These are phyloP conservation scores for Turdus rufiventris DNA, from an alignment of 2,113 vertebrate genomes.

Conservation along the genomic window DNA sequence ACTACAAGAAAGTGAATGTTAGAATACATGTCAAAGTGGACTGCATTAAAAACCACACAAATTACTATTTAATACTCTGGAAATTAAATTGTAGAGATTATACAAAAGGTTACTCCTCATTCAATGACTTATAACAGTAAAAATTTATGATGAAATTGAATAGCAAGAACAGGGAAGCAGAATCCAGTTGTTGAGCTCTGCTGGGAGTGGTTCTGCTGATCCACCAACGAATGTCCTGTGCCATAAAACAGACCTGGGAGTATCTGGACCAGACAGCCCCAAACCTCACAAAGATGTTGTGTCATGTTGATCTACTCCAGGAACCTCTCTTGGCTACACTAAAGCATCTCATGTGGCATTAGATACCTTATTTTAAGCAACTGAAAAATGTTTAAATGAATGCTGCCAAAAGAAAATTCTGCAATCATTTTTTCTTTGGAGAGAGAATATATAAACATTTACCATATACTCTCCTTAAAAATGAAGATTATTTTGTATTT, in stretches of 20 bases:
- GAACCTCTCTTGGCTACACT: background rate
- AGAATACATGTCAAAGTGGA: background rate
- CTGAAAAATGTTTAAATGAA: background rate
- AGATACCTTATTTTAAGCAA: background rate
- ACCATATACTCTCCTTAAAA: background rate
- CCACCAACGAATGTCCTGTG: background rate
- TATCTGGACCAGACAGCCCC: background rate
- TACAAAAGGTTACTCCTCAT: background rate
- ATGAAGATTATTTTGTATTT: background rate
- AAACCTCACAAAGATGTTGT: background rate
- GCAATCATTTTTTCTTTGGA: background rate
- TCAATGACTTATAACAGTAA: background rate
- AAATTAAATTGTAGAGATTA: background rate
- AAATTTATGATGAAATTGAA: background rate
- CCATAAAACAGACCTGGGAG: accelerated
- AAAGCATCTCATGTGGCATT: background rate
- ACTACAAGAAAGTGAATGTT: background rate
- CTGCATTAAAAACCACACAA: background rate
- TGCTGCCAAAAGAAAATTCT: background rate
- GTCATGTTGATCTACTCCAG: background rate
- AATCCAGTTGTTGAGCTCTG: background rate
- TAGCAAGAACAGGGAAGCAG: background rate
- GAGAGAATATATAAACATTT: background rate
- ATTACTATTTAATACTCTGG: background rate
- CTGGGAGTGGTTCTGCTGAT: background rate